phyloP scores from a whole-genome alignment of 2,888 invertebrate species.

The Yponomeuta cagnagella region DNA sequence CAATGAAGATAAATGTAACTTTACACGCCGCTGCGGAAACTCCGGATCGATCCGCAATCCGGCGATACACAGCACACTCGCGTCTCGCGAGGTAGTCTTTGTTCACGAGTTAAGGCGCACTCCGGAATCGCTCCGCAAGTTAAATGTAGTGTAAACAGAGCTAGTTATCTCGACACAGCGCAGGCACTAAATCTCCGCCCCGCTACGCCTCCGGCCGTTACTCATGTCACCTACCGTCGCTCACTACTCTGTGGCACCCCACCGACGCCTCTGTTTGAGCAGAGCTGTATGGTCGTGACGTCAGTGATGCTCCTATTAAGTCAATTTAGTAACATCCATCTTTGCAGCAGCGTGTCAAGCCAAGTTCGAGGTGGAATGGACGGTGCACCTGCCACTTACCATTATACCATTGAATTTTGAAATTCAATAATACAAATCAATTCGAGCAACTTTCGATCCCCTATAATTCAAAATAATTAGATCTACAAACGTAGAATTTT shows the following conservation, averaged over 20 bases:
- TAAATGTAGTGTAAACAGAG: constrained; percentile 70
- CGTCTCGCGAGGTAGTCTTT: constrained; percentile 10
- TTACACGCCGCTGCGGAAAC: background rate
- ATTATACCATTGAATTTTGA: too few relatives aligned
- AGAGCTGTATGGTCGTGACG: constrained; percentile 25
- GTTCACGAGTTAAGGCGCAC: constrained; percentile 49
- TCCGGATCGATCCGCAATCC: background rate
- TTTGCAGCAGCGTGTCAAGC: too few relatives aligned
- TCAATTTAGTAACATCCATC: background rate
- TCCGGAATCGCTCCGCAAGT: constrained; percentile 40
- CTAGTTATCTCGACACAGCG: constrained; percentile 36
- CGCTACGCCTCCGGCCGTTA: constrained; percentile 39
- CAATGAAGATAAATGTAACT: background rate
- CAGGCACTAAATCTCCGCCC: constrained; percentile 53
- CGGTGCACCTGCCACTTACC: too few relatives aligned
- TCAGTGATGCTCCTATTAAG: background rate
- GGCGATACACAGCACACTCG: background rate
- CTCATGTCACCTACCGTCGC: constrained; percentile 52
- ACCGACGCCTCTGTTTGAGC: constrained; percentile 19
- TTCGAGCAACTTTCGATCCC: too few relatives aligned
- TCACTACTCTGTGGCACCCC: constrained; percentile 33
- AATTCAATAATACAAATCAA: too few relatives aligned
- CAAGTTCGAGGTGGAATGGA: too few relatives aligned
- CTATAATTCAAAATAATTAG: too few relatives aligned
- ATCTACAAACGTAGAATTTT: too few relatives aligned